Evolutionary conservation across 1,140 invertebrate species (phyloP).

Genomic region (Drosophila busckii): DNA sequence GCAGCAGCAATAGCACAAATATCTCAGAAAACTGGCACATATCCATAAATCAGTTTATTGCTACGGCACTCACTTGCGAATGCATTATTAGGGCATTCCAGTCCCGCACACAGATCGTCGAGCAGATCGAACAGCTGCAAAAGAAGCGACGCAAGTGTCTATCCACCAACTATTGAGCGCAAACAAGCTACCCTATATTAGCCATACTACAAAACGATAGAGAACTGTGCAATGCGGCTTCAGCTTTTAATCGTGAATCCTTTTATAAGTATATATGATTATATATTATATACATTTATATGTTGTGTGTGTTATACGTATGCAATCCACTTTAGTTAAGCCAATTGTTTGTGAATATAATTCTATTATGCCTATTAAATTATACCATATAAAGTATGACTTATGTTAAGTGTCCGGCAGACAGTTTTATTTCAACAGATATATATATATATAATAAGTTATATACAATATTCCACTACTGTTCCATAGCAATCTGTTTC

Average conservation of each 20-base stretch:
- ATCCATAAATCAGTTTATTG: slow-evolving; percentile 75
- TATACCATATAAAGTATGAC: slow-evolving; percentile 28
- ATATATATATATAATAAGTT: slow-evolving; percentile 10
- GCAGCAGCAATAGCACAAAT: slow-evolving; percentile 56
- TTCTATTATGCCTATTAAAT: slow-evolving; percentile 65
- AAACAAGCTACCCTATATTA: slow-evolving; percentile 58
- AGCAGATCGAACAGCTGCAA: slow-evolving; percentile 70
- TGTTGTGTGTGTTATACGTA: slow-evolving; percentile 7
- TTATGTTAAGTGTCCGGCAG: slow-evolving; percentile 12
- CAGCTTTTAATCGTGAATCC: slow-evolving; percentile 54
- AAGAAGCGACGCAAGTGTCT: slow-evolving; percentile 77
- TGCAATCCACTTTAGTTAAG: slow-evolving; percentile 55
- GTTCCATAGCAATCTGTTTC: slow-evolving; percentile 33
- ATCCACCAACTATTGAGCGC: slow-evolving; percentile 52
- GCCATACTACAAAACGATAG: slow-evolving; percentile 39
- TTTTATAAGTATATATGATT: slow-evolving; percentile 53
- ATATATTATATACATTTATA: slow-evolving; percentile 30
- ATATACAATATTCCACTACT: slow-evolving; percentile 16
- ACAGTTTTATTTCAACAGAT: slow-evolving; percentile 27
- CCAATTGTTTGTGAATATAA: slow-evolving; percentile 75
- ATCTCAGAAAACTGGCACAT: slow-evolving; percentile 67
- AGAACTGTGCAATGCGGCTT: slow-evolving; percentile 58
- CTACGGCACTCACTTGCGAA: slow-evolving; percentile 63
- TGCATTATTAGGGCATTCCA: slow-evolving; percentile 63
- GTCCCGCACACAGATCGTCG: slow-evolving; percentile 52